These are phyloP conservation scores for Lynx canadensis DNA, from an alignment of 2,113 vertebrate species.

Conservation along the genomic window DNA sequence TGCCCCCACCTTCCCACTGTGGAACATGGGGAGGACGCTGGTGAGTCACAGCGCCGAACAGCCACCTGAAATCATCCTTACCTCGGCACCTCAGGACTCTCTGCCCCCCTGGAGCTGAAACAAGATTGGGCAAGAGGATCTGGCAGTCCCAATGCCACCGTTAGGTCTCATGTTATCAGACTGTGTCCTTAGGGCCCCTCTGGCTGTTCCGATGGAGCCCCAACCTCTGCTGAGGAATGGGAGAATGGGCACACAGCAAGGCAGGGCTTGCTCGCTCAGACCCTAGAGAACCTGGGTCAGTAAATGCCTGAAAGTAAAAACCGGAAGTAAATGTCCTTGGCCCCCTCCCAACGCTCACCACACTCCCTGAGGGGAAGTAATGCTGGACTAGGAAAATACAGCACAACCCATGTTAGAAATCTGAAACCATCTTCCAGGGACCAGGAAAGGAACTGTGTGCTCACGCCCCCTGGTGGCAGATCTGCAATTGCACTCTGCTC, in stretches of 20 bases:
- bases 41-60: not conserved
- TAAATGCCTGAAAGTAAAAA: not conserved
- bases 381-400: not conserved
- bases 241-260: not conserved
- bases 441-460: not conserved
- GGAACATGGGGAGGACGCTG: not conserved
- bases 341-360: not conserved
- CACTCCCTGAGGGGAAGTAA: not conserved
- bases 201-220: not conserved
- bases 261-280: not conserved
- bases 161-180: not conserved
- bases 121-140: not conserved
- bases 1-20: not conserved
- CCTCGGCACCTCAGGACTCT: not conserved
- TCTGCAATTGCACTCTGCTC: not conserved
- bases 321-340: not conserved
- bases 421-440: not conserved
- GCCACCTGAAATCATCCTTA: not conserved
- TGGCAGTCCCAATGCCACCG: not conserved
- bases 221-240: too few species aligned
- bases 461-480: slow-evolving; percentile 63
- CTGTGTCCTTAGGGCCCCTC: not conserved
- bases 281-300: not conserved
- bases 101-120: not conserved
- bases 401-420: not conserved